A percentile compares a stretch with the other conserved stretches of the same genome.
Conservation (phyloP, 2,797 vertebrate genomes). For the Loriculus beryllinus region DNA sequence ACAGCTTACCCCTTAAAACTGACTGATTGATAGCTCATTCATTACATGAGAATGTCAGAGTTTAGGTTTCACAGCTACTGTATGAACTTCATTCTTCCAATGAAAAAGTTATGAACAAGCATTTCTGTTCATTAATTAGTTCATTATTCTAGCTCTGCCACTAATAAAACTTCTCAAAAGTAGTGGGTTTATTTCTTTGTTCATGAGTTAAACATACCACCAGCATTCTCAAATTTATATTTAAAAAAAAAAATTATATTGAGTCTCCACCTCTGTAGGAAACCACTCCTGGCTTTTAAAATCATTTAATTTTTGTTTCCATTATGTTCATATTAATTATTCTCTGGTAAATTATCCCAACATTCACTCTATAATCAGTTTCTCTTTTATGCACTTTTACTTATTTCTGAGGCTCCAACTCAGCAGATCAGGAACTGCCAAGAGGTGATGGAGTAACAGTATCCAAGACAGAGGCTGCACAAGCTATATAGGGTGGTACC, state of each 20-base stretch:
- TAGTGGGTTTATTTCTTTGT: not conserved
- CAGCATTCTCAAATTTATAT: not conserved
- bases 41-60: not conserved
- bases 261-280: not conserved
- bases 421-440: not conserved
- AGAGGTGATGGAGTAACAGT: not conserved
- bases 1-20: not conserved
- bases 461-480: not conserved
- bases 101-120: not conserved
- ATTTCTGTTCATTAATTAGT: not conserved
- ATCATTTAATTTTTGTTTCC: not conserved
- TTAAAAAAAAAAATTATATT: not conserved
- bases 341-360: not conserved
- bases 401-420: not conserved
- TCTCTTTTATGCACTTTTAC: not conserved
- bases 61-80: not conserved
- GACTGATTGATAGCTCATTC: not conserved
- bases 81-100: not conserved
- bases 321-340: not conserved
- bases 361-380: not conserved
- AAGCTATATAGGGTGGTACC: not conserved
- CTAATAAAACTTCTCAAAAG: not conserved
- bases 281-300: not conserved
- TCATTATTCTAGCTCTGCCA: not conserved
- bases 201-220: not conserved